Base-by-base conservation (phyloP, 2,113 vertebrate genomes). In the Rhinichthys klamathensis region DNA sequence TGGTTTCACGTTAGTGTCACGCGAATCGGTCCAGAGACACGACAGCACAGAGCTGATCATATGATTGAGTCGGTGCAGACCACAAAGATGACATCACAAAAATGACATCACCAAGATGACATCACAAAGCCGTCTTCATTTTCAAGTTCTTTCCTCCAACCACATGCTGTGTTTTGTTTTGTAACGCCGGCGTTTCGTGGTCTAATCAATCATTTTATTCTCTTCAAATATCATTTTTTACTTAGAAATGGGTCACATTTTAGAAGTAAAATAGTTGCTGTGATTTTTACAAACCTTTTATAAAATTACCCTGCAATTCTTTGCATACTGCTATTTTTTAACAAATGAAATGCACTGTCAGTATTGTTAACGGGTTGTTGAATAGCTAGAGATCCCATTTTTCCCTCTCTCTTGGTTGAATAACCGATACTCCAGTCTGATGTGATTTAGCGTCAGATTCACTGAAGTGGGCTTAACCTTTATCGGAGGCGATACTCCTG, bases 401-500 rank as follows among this genome's bases (percentile, higher is more conserved):
- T 60, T 84, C 65, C 2, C 15, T 12, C 32, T 41, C 35, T 80
- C 78, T 25, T 6, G n/a, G 82, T 32, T 78, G 69, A 75, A 54
- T 87, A 69, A 81, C 27, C 21, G 61, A 82, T 77, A 83, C 44
- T 67, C 35, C 84, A 65, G 80, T 41, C 7, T 11, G 11, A 74
- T 67, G 46, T 69, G 77, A 80, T 88, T 77, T 78, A 69, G 56
- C 18, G 27, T 13, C 25, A 23, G 35, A 25, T 73, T 74, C 41
- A 49, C 38, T 69, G 44, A 51, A 56, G 58, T 32, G 74, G 77
- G 70, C 63, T 73, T 82, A 75, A 82, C 73, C 67, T 73, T 56
- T 80, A 86, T 82, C 73, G 41, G n/a, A 18, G 54, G 75, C 65
- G 69, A 51, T 82, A 83, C 44, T 90, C 70, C 83, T 77, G 80